Evolutionary conservation across 92 coral and sea anemone species (phyloP), one percentile per base, ranked within the genome.

Genomic region (Pocillopora meandrina): DNA sequence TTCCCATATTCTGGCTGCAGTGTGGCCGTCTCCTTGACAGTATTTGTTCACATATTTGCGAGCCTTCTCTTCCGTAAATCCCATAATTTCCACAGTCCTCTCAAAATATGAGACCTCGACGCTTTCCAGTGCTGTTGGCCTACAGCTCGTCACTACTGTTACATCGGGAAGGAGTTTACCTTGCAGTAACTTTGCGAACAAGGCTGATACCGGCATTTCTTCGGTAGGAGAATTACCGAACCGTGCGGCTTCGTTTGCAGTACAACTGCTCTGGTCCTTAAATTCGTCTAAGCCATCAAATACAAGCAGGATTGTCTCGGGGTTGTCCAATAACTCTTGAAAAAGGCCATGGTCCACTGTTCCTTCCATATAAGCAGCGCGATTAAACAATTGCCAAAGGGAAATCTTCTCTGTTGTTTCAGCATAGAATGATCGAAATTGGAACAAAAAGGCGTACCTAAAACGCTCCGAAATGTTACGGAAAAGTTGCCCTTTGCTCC

Each of bases 241-340:
- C 34, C 60, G 75, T 23, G 85, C 83, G 9, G 76, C 85, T 33
- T 88, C 74, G 26, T 78, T 78, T 12, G 36, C 61, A 15, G 76
- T 72, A 49, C 85, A 77, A 12, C 85, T 68, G 23, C 79, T 18
- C 33, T 75, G 84, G 26, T 78, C 77, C 42, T 85, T 68, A 59
- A 77, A 91, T 64, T 91, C 94, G 58, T 90, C 93, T 5, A 81
- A 83, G 13, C 93, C 93, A 66, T 90, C 93, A 21, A 90, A 15
- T 73, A 90, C 61, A 42, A 90, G 57, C 55, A 90, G 66, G 8
- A 90, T 69, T 26, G 85, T 31, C 35, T 87, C 87, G 18, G 90
- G 79, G 34, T 87, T 70, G 20, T 73, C 70, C 58, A 71, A 16
- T 31, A 90, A 31, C 56, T 89, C 87, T 15, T 85, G 71, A 18